A percentile compares a stretch with the other conserved stretches of the same genome.
Conservation (phyloP, 1,140 invertebrate species). For the Drosophila eugracilis region DNA sequence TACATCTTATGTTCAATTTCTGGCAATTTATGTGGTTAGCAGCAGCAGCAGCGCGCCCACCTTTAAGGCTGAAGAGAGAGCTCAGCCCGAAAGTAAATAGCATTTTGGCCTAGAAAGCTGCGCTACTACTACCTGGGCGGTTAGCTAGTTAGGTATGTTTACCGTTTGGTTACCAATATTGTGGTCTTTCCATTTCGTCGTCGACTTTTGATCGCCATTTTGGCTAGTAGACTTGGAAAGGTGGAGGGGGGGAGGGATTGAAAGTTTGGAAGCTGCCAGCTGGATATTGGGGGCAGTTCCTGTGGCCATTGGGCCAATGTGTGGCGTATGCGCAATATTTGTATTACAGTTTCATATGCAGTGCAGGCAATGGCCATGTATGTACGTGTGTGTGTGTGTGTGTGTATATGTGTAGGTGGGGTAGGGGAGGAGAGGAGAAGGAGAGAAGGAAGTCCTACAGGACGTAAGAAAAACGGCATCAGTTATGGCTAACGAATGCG, state of each 20-base stretch:
- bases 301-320: constrained; percentile 49
- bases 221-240: background rate
- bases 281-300: constrained; percentile 29
- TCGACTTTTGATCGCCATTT: constrained; percentile 76
- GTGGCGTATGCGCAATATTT: constrained; percentile 80
- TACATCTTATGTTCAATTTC: constrained; percentile 30
- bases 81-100: constrained; percentile 20
- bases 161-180: constrained; percentile 20
- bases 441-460: background rate
- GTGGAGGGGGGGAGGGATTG: background rate
- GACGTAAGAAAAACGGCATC: constrained; percentile 67
- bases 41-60: too few relatives aligned
- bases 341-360: constrained; percentile 75
- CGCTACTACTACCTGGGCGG: too few relatives aligned
- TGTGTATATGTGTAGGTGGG: constrained; percentile 17
- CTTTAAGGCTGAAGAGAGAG: constrained; percentile 13
- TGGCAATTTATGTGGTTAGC: constrained; percentile 27
- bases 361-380: constrained; percentile 27
- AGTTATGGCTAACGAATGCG: constrained; percentile 80
- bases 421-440: background rate
- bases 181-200: constrained; percentile 54
- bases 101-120: constrained; percentile 22
- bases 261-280: constrained; percentile 8
- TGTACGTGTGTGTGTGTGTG: constrained; percentile 35
- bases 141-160: constrained; percentile 65